Conservation (phyloP, 2,797 vertebrate genomes). For the Nyctalus aviator region DNA sequence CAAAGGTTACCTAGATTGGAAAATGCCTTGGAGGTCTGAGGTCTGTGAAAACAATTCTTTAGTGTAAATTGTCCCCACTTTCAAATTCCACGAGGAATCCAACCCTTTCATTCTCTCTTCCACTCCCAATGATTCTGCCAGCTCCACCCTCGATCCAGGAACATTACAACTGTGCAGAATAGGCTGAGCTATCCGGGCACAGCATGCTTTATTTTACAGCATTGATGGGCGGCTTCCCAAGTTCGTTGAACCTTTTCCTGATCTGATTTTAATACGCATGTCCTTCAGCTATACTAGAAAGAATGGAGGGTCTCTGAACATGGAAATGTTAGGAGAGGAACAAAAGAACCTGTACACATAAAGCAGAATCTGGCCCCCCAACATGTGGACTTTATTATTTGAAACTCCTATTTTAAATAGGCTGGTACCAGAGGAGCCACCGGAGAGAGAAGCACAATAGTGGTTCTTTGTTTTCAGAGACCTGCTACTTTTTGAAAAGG, state of each 20-base stretch:
- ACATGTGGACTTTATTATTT: constrained; percentile 60
- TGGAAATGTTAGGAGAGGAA: constrained; percentile 50
- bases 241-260: background rate
- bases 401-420: constrained; percentile 30
- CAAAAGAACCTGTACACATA: constrained; percentile 65
- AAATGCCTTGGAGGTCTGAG: constrained; percentile 59
- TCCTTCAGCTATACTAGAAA: background rate
- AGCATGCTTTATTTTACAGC: constrained; percentile 3
- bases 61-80: background rate
- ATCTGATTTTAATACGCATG: constrained; percentile 46
- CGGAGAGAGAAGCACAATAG: background rate
- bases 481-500: constrained; percentile 11
- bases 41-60: constrained; percentile 10
- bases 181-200: background rate
- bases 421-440: background rate
- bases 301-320: background rate
- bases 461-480: constrained; percentile 1
- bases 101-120: background rate
- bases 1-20: constrained; percentile 59
- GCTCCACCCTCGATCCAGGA: background rate
- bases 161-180: background rate
- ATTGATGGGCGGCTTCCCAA: constrained; percentile 19
- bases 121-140: background rate
- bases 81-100: constrained; percentile 41
- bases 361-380: constrained; percentile 53